Evolutionary conservation across 2,797 vertebrate genomes (phyloP).

Genomic region (Lepus oiostolus): DNA sequence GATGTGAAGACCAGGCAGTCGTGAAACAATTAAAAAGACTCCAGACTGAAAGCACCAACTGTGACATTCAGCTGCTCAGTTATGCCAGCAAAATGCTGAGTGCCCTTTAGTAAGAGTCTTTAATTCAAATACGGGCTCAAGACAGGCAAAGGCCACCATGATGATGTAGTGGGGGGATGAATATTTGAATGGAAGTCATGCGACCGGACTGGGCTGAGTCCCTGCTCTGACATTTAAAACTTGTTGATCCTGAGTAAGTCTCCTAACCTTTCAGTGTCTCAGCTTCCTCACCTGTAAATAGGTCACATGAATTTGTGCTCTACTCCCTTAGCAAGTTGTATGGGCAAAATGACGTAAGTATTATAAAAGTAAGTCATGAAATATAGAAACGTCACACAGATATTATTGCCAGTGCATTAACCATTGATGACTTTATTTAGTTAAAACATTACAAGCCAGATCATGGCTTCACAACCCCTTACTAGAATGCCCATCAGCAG

Average conservation of each 20-base stretch:
- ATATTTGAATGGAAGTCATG: conserved; percentile 2
- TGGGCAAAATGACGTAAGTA: background rate
- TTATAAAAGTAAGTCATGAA: conserved; percentile 31
- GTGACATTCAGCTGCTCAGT: conserved; percentile 53
- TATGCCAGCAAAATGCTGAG: conserved; percentile 39
- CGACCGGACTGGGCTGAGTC: conserved; percentile 6
- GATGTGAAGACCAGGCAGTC: conserved; percentile 9
- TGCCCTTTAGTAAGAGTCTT: conserved; percentile 63
- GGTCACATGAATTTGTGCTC: background rate
- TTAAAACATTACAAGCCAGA: background rate
- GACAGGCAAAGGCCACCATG: conserved; percentile 45
- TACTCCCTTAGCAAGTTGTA: background rate
- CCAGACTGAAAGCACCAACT: background rate
- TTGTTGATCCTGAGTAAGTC: conserved; percentile 41
- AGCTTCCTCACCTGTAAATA: conserved; percentile 2
- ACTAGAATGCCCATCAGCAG: background rate
- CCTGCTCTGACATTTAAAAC: conserved; percentile 63
- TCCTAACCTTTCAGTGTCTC: background rate
- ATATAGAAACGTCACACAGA: background rate
- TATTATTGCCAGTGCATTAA: background rate
- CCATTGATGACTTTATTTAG: background rate
- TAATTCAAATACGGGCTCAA: conserved; percentile 50
- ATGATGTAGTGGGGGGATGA: background rate
- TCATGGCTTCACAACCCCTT: background rate
- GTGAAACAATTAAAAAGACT: conserved; percentile 1